Evolutionary conservation across 2,113 vertebrate species (phyloP), one percentile per base, ranked within the genome.

Genomic region (Cyprinodon tularosa): DNA sequence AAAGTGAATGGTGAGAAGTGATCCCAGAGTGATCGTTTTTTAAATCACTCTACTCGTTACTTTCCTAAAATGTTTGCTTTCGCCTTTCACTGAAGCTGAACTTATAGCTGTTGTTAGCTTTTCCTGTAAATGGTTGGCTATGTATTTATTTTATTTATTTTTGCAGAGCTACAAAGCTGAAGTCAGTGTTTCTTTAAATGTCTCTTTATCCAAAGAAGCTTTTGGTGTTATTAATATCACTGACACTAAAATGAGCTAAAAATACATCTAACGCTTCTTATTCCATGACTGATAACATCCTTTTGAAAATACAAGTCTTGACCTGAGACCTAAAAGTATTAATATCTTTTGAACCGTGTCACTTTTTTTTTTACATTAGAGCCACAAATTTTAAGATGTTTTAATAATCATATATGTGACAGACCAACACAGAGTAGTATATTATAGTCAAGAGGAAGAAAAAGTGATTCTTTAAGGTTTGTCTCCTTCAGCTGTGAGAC

Each of bases 221-320:
- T 68, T 81, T 66, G 38, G 73, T 76, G 77, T 80, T 91, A 83
- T 88, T 91, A 66, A 77, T 84, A 87, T 79, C 79, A 45, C 83
- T 62, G 42, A 76, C 3, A 62, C 72, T 53, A 69, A 72, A 66
- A 71, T 64, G 66, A 44, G 39, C 79, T 87, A 86, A 89, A 88
- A 89, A 89, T 89, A 91, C 72, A 80, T 22, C 37, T 4, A 48
- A 63, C 74, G 45, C 82, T 62, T 74, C 37, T 82, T 64, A 66
- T 68, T 80, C 74, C 78, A 67, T 57, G 53, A 42, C 78, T 88
- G 71, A 89, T 84, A 72, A 81, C 68, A 66, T 68, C 62, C 83
- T 80, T 71, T 37, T 47, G 72, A 68, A 72, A 77, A 59, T 50
- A 69, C 57, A 62, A 59, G 8, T 74, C 67, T 68, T 77, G 75